Evolutionary conservation across 2,888 invertebrate genomes (phyloP), one percentile per base, ranked within the genome.

Genomic region (Eledone cirrhosa): DNA sequence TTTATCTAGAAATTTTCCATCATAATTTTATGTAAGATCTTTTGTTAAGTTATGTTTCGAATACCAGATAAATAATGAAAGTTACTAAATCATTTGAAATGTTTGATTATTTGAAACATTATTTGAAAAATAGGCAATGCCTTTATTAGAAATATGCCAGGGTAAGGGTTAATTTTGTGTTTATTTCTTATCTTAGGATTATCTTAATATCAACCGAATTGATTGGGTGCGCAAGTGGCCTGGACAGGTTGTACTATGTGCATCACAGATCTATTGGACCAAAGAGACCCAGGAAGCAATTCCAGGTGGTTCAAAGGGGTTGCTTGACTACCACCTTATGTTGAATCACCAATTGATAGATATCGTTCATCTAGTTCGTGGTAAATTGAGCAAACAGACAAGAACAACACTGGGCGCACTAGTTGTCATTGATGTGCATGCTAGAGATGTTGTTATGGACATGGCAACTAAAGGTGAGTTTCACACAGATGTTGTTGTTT

Each of bases 221-320:
- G 92, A 93, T 33, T 97, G 98, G 98, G 97, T 97, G 1, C 92
- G 95, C 0, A 92, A 94, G 69, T 98, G 97, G 97, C 97, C 98
- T 0, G 97, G 97, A 0, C 98, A 98, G 92, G 94, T 95, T 22
- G 94, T 96, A 0, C 94, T 97, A 90, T 94, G 94, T 84, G 91
- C 90, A 11, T 91, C 95, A 2, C 95, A 95, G 92, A 94, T 96
- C 83, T 95, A 94, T 89, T 96, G 96, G 96, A 95, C 95, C 3
- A 91, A 93, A 2, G 94, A 95, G 87, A 95, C 96, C 2, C 94
- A 95, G 84, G 93, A 93, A 85, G 94, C 95, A 77, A 91, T 96
- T 59, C 92, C 93, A 29, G 93, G 92, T 78, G 93, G 93, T 19
- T 87, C 92, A 48, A 91, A 91, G 80, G 92, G 93, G 31, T 91